Percentiles rank a stretch among this genome's conserved stretches.
These are phyloP conservation scores for Numenius phaeopus DNA, from an alignment of 2,797 vertebrate genomes.

Conservation along the genomic window DNA sequence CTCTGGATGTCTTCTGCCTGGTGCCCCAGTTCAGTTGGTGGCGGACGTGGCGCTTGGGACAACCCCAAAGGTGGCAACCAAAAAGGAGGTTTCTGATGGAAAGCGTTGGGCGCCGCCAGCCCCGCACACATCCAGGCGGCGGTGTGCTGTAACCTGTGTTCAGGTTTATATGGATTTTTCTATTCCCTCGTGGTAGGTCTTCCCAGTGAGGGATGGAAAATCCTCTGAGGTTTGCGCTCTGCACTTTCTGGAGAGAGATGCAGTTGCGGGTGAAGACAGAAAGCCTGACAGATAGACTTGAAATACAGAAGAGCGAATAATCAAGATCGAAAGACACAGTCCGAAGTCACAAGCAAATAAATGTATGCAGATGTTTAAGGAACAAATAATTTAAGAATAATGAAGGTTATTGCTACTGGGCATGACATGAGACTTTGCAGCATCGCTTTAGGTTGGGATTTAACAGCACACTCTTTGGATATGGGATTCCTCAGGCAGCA, in stretches of 20 bases:
- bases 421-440: background rate
- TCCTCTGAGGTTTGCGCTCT: fast-evolving
- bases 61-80: too few relatives aligned
- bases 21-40: fast-evolving
- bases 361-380: background rate
- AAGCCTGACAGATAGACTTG: fast-evolving
- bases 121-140: fast-evolving
- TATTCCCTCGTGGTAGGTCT: background rate
- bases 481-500: background rate
- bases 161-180: background rate
- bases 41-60: background rate
- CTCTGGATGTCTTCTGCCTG: background rate
- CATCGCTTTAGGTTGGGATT: background rate
- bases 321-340: background rate
- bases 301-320: background rate
- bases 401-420: background rate
- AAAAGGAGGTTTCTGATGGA: background rate
- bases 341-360: background rate
- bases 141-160: background rate
- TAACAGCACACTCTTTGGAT: background rate
- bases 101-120: background rate
- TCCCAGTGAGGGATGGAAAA: background rate
- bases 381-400: background rate
- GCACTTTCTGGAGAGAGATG: background rate
- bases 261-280: fast-evolving